phyloP scores from a whole-genome alignment of 1,140 invertebrate species.

The Bombyx mori region DNA sequence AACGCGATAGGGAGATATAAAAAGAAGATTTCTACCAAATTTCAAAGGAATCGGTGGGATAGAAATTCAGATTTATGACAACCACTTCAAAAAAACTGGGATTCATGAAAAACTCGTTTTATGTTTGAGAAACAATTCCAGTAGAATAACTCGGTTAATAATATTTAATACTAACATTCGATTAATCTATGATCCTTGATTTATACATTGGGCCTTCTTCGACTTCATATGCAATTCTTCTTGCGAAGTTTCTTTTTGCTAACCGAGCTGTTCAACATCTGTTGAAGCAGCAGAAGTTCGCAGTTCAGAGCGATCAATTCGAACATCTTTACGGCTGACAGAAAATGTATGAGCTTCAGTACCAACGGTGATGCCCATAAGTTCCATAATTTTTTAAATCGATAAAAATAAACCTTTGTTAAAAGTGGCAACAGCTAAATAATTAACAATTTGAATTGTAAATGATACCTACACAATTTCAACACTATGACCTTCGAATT shows the following conservation, averaged over 20 bases:
- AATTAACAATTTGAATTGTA: background rate
- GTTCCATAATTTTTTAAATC: background rate
- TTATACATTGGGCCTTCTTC: slow-evolving; percentile 6
- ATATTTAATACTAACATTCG: slow-evolving; percentile 2
- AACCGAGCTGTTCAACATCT: slow-evolving; percentile 3
- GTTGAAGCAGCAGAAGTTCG: background rate
- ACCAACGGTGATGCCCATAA: slow-evolving; percentile 1
- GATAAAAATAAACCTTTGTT: background rate
- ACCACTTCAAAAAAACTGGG: too few relatives aligned
- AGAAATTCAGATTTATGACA: background rate
- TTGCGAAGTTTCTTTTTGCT: background rate
- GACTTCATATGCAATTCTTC: background rate
- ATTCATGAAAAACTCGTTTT: too few relatives aligned
- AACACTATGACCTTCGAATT: too few relatives aligned
- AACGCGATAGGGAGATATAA: background rate
- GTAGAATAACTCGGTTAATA: background rate
- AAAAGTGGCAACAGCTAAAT: background rate
- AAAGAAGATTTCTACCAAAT: slow-evolving; percentile 2
- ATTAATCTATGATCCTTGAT: slow-evolving; percentile 2
- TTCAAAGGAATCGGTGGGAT: slow-evolving; percentile 2
- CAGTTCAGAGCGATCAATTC: background rate
- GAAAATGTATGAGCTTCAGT: background rate
- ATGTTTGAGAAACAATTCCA: too few relatives aligned
- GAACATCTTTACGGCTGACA: background rate
- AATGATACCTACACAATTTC: too few relatives aligned